A percentile compares a stretch with the other conserved stretches of the same genome.
These are phyloP conservation scores for Lepilemur septentrionalis DNA, from an alignment of 2,797 vertebrate species.

Conservation along the genomic window DNA sequence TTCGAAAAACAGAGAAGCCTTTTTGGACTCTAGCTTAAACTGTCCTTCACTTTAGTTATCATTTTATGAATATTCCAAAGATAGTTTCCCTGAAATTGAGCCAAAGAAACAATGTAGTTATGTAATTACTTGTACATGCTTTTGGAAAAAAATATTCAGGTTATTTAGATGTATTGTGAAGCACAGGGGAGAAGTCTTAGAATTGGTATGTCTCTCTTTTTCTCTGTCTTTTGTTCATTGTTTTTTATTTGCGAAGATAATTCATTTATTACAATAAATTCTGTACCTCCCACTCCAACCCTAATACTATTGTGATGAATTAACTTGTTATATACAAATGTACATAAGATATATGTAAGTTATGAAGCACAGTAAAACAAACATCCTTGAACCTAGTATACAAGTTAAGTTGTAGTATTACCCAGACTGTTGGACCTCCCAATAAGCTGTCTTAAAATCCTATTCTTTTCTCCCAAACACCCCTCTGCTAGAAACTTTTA, in stretches of 20 bases:
- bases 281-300: background rate
- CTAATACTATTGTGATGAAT: background rate
- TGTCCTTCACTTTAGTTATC: background rate
- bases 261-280: background rate
- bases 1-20: background rate
- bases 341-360: background rate
- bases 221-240: background rate
- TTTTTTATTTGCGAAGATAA: background rate
- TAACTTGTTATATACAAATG: background rate
- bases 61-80: background rate
- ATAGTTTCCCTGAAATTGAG: background rate
- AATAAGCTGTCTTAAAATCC: background rate
- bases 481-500: background rate
- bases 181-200: background rate
- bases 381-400: background rate
- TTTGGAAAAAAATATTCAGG: background rate
- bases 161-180: background rate
- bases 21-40: background rate
- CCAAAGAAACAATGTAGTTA: background rate
- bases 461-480: background rate
- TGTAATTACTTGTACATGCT: background rate
- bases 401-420: background rate
- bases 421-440: background rate
- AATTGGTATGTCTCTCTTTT: background rate
- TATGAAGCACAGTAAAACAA: background rate